Evolutionary conservation across 2,797 vertebrate species (phyloP), one percentile per base, ranked within the genome.

Genomic region (Dipus sagitta): DNA sequence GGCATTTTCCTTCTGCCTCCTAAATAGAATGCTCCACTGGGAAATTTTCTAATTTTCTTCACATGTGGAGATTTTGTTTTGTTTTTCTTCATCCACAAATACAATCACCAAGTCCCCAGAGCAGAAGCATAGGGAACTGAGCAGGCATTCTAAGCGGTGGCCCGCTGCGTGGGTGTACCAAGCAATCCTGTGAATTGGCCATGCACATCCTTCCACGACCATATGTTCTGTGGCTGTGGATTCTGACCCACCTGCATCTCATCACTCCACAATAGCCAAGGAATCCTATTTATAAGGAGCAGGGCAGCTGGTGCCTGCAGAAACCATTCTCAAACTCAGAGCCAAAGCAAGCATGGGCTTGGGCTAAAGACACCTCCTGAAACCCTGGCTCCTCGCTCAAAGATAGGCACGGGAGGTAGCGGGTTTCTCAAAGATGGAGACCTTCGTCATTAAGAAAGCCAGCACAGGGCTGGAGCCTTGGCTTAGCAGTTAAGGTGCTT

Each of bases 31-130:
- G 75, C 42, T 87, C 93, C 95, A 52, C 54, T 67, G 65, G 88
- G 92, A 91, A 70, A 80, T 93, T 89, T 86, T 92, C 80, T 85
- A 72, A 90, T 95, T 96, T 94, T 88, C 76, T 91, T 81, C 47
- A 58, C 62, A 42, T 91, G 91, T n/a, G 80, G 71, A 75, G 71
- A 18, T 85, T 95, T 90, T 58, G 81, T 88, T 95, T 94, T 89
- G 77, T 85, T 96, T 92, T 93, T 85, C 74, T 91, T 80, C 30
- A 64, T 64, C 62, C 90, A 71, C 65, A 93, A 85, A 88, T 24
- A 23, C 65, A 75, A 88, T 64, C 88, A 79, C 71, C 58, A 82
- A 72, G 54, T 93, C 76, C 90, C 90, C 8, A 78, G 92, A 83
- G 89, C 74, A 65, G 67, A 76, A 86, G 28, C 34, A 3, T 2